phyloP scores from a whole-genome alignment of 2,888 invertebrate genomes.

The Thymelicus lineola region DNA sequence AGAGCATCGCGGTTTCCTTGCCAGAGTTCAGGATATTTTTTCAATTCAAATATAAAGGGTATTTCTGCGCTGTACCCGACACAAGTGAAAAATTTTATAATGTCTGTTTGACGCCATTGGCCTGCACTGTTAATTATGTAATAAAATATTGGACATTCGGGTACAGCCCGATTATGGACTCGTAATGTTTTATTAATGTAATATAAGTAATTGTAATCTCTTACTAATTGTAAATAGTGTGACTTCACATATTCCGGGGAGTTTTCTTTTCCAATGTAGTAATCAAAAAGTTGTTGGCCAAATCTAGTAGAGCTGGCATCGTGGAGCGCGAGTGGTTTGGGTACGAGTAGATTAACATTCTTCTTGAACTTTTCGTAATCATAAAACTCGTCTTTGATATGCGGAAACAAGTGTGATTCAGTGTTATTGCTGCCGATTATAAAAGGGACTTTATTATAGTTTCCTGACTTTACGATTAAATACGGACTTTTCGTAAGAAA shows the following conservation, averaged over 20 bases:
- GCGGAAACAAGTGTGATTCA: constrained; percentile 64
- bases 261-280: constrained; percentile 52
- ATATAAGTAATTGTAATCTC: constrained; percentile 74
- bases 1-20: constrained; percentile 70
- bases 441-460: constrained; percentile 74
- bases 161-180: constrained; percentile 63
- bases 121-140: constrained; percentile 70
- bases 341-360: constrained; percentile 64
- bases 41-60: constrained; percentile 69
- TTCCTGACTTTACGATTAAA: constrained; percentile 69
- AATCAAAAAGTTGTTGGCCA: constrained; percentile 71
- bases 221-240: constrained; percentile 71
- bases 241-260: constrained; percentile 46
- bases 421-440: constrained; percentile 75
- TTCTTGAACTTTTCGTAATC: constrained; percentile 67
- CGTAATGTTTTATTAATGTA: constrained; percentile 71
- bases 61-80: constrained; percentile 71
- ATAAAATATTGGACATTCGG: constrained; percentile 69
- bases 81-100: constrained; percentile 59
- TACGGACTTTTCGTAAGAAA: constrained; percentile 72
- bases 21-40: constrained; percentile 51
- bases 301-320: constrained; percentile 58
- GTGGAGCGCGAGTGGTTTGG: constrained; percentile 61
- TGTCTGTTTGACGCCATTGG: constrained; percentile 66
- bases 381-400: constrained; percentile 58